Conservation (phyloP, 2,888 invertebrate genomes). For the Lasioglossum calceatum region DNA sequence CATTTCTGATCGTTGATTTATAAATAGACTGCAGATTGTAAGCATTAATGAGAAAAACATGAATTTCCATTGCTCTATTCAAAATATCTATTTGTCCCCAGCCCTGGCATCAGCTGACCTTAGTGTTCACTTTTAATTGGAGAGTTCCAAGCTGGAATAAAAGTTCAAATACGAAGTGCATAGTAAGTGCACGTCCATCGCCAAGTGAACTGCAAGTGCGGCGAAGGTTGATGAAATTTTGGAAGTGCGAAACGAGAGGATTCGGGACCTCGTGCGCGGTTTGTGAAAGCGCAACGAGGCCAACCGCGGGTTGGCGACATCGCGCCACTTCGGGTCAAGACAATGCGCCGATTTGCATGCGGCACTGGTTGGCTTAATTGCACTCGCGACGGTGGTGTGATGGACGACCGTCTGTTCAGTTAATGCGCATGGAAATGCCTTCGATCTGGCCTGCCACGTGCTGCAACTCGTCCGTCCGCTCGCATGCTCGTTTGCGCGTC, state of each 20-base stretch:
- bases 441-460: conserved; percentile 51
- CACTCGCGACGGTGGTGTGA: conserved; percentile 55
- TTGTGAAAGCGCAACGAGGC: conserved; percentile 57
- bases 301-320: conserved; percentile 41
- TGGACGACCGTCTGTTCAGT: conserved; percentile 58
- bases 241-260: conserved; percentile 28
- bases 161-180: not conserved
- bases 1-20: no score
- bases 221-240: not conserved
- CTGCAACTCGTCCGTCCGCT: not conserved
- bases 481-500: conserved; percentile 11
- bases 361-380: conserved; percentile 70
- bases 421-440: conserved; percentile 47
- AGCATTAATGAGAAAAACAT: no score
- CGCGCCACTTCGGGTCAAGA: conserved; percentile 68
- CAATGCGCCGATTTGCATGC: conserved; percentile 72
- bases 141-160: no score
- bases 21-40: no score
- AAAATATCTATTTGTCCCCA: no score
- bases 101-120: no score
- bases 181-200: not conserved
- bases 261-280: conserved; percentile 22
- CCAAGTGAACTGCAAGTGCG: not conserved
- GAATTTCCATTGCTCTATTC: no score
- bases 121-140: no score